Base-by-base conservation (phyloP, 2,888 invertebrate species). In the Diadromus collaris region DNA sequence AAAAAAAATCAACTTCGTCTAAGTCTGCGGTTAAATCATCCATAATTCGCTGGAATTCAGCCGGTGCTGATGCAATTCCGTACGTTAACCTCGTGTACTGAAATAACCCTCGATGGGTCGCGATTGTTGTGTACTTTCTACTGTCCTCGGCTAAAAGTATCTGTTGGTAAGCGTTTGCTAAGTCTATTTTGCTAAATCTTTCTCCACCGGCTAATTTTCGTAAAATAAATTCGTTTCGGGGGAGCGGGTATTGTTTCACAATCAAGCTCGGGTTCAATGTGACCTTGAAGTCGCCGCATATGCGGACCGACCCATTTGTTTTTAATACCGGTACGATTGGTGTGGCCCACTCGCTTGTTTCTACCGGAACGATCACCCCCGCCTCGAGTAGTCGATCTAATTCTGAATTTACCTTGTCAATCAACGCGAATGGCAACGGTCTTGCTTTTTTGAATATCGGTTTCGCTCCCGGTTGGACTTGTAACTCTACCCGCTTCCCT, bases 131-230 rank as follows among this genome's bases (percentile, higher is more conserved):
- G 2, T 84, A 78, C 41, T 86, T 81, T 34, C 87, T 84, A 6
- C 88, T 83, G 72, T 85, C 80, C 41, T 88, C 83, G 73, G 86
- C 87, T 7, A 89, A 80, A 7, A n/a, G n/a, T n/a, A 56, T 70
- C 81, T 91, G 88, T 75, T 87, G 85, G 77, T 89, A 90, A 7
- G 89, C 89, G 73, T 89, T 85, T 4, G 83, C 80, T n/a, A 90
- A 82, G 79, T 91, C 90, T 6, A 91, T 80, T 77, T 88, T 89
- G 6, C 86, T 82, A 80, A 90, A 91, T 27, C 83, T 73, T 38
- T 77, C 83, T n/a, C 88, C 88, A 46, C 85, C 87, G 64, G 76
- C 73, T 27, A 63, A 24, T 46, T 19, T 63, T 56, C 70, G 60
- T 13, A 84, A 80, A 27, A 86, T 69, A 46, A 85, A 83, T 21